Conservation (phyloP, 2,113 vertebrate species). For the Hypanus sabinus region DNA sequence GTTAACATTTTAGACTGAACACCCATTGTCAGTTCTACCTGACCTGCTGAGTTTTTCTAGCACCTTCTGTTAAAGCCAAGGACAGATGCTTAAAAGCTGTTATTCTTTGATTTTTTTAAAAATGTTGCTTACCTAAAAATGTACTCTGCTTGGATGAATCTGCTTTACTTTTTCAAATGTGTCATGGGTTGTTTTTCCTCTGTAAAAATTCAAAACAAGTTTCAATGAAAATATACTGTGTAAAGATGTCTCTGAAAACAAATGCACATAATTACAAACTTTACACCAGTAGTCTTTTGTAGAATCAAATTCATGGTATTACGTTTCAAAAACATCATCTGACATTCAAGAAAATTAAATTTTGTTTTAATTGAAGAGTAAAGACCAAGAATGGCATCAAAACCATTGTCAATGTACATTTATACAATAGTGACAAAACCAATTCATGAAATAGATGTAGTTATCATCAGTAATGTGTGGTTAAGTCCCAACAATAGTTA, state of each 20-base stretch:
- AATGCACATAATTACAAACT: not conserved
- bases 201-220: constrained; percentile 36
- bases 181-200: constrained; percentile 49
- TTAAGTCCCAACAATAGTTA: not conserved
- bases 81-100: too few relatives aligned
- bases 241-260: not conserved
- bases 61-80: too few relatives aligned
- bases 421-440: too few relatives aligned
- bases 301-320: not conserved
- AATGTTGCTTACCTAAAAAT: constrained; percentile 47
- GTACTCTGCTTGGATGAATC: constrained; percentile 42
- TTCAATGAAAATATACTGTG: not conserved
- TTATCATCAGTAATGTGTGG: not conserved
- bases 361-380: not conserved
- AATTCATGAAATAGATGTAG: too few relatives aligned
- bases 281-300: not conserved
- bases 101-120: not conserved
- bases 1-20: too few relatives aligned
- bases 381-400: not conserved
- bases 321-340: not conserved
- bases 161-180: constrained; percentile 38
- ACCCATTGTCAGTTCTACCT: too few relatives aligned
- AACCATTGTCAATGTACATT: not conserved
- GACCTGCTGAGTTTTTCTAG: too few relatives aligned
- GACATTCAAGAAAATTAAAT: not conserved